Base-by-base conservation (phyloP, 2,113 vertebrate species). In the Muntiacus muntjak region DNA sequence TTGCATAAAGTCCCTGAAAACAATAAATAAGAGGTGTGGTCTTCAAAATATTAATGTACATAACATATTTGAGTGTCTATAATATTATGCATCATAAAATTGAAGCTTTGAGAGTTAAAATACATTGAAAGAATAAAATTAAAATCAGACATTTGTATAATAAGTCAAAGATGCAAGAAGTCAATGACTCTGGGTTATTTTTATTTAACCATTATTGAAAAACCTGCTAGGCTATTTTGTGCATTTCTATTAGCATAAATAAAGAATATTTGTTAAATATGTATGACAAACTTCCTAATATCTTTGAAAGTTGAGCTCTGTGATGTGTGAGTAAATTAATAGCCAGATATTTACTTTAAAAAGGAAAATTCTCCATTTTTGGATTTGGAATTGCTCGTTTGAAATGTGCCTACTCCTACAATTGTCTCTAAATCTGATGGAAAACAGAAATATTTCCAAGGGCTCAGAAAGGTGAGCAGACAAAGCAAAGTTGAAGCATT, bases 141-240 rank as follows among this genome's bases (percentile, higher is more conserved):
- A 91, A 84, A 95, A 89, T 52, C 16, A 62, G n/a, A 84, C 17
- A 74, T 71, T 89, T 97, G 6, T 92, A 17, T 21, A 60, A 76
- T 12, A 94, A 97, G 36, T 4, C 60, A 87, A 30, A 89, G 26
- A 91, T 19, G 15, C 40, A 12, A 94, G 55, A 91, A 87, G 21
- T 58, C 8, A 82, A 60, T 55, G 12, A 30, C 6, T 81, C 3
- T 11, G 52, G 28, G 6, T 95, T 89, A 62, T 62, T 95, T 91
- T 97, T 87, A 78, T 87, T 95, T 84, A 74, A 93, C 30, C 30
- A 15, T 62, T 81, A 87, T 45, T 88, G 87, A 47, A 64, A 91
- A 86, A 47, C 23, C 43, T 74, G 33, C 58, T 62, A 92, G 74
- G 47, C 4, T 91, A 4, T 88, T 88, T 36, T 10, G 47, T 45